Evolutionary conservation across 92 coral and sea anemone genomes (phyloP).

Genomic region (Anthopleura xanthogrammica): DNA sequence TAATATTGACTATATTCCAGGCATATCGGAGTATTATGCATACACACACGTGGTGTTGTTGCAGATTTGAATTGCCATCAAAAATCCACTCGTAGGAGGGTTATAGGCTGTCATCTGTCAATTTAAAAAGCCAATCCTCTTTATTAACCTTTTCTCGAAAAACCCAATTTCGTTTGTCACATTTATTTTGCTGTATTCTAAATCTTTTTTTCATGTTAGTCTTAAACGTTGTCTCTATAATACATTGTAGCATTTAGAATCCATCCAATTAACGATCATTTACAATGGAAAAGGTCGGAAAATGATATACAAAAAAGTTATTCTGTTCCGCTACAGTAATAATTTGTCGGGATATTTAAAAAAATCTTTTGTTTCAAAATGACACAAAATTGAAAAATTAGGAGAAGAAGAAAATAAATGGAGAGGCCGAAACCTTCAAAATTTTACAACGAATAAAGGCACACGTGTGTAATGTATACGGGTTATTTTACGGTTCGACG

Average conservation of each 20-base stretch:
- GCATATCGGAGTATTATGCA: neutral
- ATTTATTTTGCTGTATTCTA: neutral
- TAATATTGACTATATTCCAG: neutral
- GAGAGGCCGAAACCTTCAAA: neutral
- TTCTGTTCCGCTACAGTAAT: neutral
- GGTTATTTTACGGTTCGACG: slow-evolving; percentile 61
- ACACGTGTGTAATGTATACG: slow-evolving; percentile 36
- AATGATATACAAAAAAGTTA: neutral
- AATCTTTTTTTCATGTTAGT: neutral
- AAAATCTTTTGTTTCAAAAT: neutral
- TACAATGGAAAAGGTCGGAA: neutral
- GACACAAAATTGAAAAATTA: neutral
- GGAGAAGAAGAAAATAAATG: neutral
- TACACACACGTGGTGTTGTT: neutral
- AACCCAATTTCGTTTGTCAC: neutral
- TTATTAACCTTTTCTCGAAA: neutral
- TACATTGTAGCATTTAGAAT: neutral
- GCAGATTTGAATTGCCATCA: neutral
- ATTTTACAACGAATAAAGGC: neutral
- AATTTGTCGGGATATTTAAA: neutral
- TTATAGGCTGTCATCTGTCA: slow-evolving; percentile 9
- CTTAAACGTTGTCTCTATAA: neutral
- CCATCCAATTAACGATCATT: neutral
- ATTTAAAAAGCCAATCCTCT: neutral
- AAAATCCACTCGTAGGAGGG: neutral